Percentiles rank a stretch among this genome's conserved stretches.
Conservation (phyloP, 1,140 invertebrate species). For the Zaprionus ghesquierei region DNA sequence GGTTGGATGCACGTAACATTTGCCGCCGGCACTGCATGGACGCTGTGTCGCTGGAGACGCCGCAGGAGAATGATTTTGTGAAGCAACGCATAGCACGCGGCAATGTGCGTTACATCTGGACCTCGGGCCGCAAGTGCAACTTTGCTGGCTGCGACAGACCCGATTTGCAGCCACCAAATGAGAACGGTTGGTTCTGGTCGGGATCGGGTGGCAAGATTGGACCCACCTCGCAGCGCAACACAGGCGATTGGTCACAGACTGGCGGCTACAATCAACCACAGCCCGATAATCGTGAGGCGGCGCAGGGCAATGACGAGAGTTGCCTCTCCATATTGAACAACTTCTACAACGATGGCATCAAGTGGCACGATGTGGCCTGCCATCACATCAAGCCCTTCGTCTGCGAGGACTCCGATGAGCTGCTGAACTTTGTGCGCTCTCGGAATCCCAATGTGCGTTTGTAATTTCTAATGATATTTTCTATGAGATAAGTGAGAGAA, state of each 20-base stretch:
- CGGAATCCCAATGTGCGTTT: slow-evolving; percentile 92
- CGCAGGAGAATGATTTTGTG: slow-evolving; percentile 94
- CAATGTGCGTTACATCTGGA: slow-evolving; percentile 92
- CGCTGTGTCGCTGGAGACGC: slow-evolving; percentile 94
- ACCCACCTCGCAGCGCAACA: slow-evolving; percentile 92
- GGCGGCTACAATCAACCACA: slow-evolving; percentile 93
- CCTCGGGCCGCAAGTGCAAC: slow-evolving; percentile 95
- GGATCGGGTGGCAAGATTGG: slow-evolving; percentile 95
- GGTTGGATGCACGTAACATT: slow-evolving; percentile 95
- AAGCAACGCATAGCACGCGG: slow-evolving; percentile 91
- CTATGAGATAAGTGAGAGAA: slow-evolving; percentile 14
- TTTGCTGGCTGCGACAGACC: slow-evolving; percentile 94
- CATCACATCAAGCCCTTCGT: slow-evolving; percentile 96
- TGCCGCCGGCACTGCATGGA: slow-evolving; percentile 97
- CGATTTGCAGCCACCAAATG: slow-evolving; percentile 93
- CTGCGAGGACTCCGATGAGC: slow-evolving; percentile 95
- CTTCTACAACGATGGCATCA: slow-evolving; percentile 95
- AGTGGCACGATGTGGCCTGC: slow-evolving; percentile 95
- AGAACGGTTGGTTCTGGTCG: slow-evolving; percentile 97
- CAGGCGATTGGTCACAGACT: slow-evolving; percentile 93
- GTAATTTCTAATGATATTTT: slow-evolving; percentile 84
- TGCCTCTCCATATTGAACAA: slow-evolving; percentile 95
- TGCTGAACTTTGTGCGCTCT: slow-evolving; percentile 94
- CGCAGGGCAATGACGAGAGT: slow-evolving; percentile 93
- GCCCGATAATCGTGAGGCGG: slow-evolving; percentile 94